Base-by-base conservation (phyloP, 1,140 invertebrate genomes). In the Drosophila watanabei region DNA sequence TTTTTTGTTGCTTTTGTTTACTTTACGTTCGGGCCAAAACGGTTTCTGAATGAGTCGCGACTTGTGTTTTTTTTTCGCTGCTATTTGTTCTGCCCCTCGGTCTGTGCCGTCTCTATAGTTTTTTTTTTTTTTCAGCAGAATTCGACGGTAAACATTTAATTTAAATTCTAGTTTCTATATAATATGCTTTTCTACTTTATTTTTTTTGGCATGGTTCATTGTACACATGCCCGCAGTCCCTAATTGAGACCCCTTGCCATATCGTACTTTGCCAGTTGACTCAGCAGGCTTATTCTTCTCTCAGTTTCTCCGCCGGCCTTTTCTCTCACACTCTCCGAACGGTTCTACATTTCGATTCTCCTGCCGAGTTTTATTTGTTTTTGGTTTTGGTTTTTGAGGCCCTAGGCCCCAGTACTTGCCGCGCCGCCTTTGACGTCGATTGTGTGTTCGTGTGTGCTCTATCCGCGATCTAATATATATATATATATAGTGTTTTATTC, bases 201-300 rank as follows among this genome's bases (percentile, higher is more conserved):
- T 14, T 41, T n/a, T 85, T 88, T 89, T 89, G 79, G 66, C 86
- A 89, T 85, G 85, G 85, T 89, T 89, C 85, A 89, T 89, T 89
- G 85, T 89, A 90, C 85, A 90, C 80, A 66, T 82, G 75, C 45
- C 13, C 8, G 2, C n/a, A 69, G 66, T 51, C 49, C 64, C 68
- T 56, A 60, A 68, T 68, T 75, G 57, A 75, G 65, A 46, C 64
- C 59, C 57, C 56, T 66, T 35, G 61, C 35, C 65, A 46, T 80
- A 80, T 80, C 69, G 61, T 71, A 61, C 48, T 69, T 41, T 48
- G 56, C 30, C 32, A 49, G 48, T 73, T 73, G 80, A 72, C 57
- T 81, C 63, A 75, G 77, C 57, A 37, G 18, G 58, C 35, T 66
- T 63, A 35, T 63, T 71, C 46, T 51, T 60, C 66, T 65, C 46